Base-by-base conservation (phyloP, 2,113 vertebrate genomes). In the Neotoma lepida region DNA sequence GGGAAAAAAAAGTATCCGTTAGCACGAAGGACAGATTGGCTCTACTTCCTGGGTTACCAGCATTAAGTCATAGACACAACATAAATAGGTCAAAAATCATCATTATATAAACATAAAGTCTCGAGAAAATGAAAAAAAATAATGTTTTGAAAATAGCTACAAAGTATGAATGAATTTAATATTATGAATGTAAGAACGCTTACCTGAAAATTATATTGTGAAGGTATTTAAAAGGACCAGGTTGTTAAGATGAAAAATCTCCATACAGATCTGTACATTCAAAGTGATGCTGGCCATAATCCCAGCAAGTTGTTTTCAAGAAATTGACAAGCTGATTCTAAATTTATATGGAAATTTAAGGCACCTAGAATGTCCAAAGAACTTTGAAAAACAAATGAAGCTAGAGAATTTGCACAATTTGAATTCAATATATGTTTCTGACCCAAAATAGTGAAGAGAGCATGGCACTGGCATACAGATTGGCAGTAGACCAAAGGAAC, bases 281-380 rank as follows among this genome's bases (percentile, higher is more conserved):
- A 71, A 94, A 93, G 17, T 26, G 68, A 91, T 66, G 56, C 9
- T 15, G 44, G 14, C 64, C 35, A 70, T 86, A 86, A 91, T 46
- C 17, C 1, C n/a, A 86, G 15, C 1, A 95, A 20, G 15, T 10
- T 33, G 86, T 86, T 91, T 86, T 58, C 4, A 14, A 93, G 18
- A 88, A 87, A 88, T 64, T 49, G 28, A 85, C 39, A 96, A 77
- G 26, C 12, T 90, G 2, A 85, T 71, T 88, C 30, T 85, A 88
- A 93, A 93, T 89, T 15, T 91, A 51, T 81, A 39, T 74, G 35
- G 9, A 92, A 95, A 86, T 41, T 9, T 33, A 91, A 91, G 9
- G 13, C 5, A 58, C 18, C 13, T 39, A 92, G 22, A 89, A 35
- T 74, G 80, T 15, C 4, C 6, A 56, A 89, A 44, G 17, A 91